Evolutionary conservation across 2,888 invertebrate genomes (phyloP), one percentile per base, ranked within the genome.

Genomic region (Poecilobothrus nobilitatus): DNA sequence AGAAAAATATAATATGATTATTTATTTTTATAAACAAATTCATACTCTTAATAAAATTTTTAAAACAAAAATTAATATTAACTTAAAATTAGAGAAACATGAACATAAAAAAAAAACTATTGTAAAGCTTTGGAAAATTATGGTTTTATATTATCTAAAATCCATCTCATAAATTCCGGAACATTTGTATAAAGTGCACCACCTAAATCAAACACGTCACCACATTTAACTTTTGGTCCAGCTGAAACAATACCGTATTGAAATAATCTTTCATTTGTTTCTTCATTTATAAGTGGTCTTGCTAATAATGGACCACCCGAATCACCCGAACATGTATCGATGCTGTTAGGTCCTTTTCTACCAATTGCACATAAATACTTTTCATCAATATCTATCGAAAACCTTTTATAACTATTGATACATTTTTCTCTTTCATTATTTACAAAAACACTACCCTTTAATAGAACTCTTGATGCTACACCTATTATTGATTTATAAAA

Each of bases 231-330:
- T 0, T 86, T 85, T 22, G 34, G 20, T 0, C 89, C 89, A 72
- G 86, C 86, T 0, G 88, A 88, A 0, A 89, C 89, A 0, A 89
- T 78, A 8, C 89, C 90, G 66, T 76, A 79, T 70, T 81, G 81
- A 3, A 80, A 71, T 27, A 72, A 77, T 10, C 77, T 76, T 6
- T 68, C 66, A 3, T 71, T 72, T 27, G 73, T 12, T 61, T 53
- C 66, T 44, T n/a, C 34, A 73, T 74, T 1, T 69, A 69, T 0
- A 73, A 74, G 0, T 0, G 72, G 0, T 74, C 66, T 75, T 0
- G 74, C 66, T 75, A 80, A 61, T 74, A 76, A 62, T 74, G 77
- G 72, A 74, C 79, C 66, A 74, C 74, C 71, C 12, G 76, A 71
- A 74, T 75, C 73, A 63, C 74, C 70, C 69, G 66, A 65, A 62